Conservation (phyloP, 2,797 vertebrate species). For the Intellagama lesueurii region DNA sequence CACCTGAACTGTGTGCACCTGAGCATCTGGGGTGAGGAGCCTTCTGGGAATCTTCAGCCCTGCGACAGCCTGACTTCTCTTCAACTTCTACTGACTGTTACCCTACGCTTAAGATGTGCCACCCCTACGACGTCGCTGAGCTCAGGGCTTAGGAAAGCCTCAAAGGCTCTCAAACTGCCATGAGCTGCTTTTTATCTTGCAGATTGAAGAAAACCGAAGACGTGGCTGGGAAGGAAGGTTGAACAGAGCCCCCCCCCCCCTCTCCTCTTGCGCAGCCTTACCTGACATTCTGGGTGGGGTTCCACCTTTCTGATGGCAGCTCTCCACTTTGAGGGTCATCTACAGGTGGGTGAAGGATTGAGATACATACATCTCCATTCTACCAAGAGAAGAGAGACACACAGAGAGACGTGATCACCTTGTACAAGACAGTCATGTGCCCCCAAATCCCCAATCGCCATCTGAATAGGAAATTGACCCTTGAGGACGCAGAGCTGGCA, state of each 20-base stretch:
- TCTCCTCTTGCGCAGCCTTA: conserved; percentile 60
- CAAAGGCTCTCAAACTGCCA: rapidly evolving
- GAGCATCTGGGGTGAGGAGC: no score
- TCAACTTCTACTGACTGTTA: background rate
- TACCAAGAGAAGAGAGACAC: conserved; percentile 69
- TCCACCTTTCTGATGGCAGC: conserved; percentile 97
- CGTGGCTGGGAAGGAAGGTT: background rate
- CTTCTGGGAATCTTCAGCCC: no score
- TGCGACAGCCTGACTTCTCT: background rate
- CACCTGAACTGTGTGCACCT: no score
- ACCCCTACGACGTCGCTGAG: background rate
- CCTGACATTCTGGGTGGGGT: conserved; percentile 98
- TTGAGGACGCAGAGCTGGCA: background rate
- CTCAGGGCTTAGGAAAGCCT: background rate
- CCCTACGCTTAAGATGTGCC: background rate
- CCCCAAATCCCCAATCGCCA: rapidly evolving
- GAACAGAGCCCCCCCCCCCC: no score
- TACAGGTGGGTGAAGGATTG: conserved; percentile 97
- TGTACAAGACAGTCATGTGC: background rate
- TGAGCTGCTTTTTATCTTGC: background rate
- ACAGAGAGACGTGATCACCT: conserved; percentile 17
- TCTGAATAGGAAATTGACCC: background rate
- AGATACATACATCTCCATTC: conserved; percentile 99
- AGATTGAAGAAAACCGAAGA: no score
- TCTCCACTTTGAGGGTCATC: conserved; percentile 98